phyloP scores from a whole-genome alignment of 1,140 invertebrate species.

The Drosophila ambigua region DNA sequence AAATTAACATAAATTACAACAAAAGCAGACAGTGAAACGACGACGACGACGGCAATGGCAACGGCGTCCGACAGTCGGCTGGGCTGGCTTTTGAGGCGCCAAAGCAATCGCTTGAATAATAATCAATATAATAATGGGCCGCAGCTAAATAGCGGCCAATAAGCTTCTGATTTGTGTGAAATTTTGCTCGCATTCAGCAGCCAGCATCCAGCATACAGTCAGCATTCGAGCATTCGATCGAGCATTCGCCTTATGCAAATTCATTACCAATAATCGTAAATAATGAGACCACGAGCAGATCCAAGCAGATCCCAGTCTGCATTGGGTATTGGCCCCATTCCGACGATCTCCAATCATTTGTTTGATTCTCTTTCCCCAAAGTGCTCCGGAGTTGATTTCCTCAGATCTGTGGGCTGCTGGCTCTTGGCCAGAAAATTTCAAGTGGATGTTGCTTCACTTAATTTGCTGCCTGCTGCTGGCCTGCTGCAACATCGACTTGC shows the following conservation, averaged over 20 bases:
- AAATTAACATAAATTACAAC: conserved; percentile 78
- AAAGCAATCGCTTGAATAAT: conserved; percentile 64
- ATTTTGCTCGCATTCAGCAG: conserved; percentile 30
- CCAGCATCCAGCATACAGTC: conserved; percentile 5
- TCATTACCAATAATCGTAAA: conserved; percentile 71
- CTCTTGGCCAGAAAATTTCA: too few species aligned
- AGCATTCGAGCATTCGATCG: conserved; percentile 21
- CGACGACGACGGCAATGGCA: too few species aligned
- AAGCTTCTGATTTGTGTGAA: conserved; percentile 81
- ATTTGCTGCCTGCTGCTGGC: conserved; percentile 24
- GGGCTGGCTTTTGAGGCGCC: conserved; percentile 45
- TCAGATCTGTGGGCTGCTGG: not conserved
- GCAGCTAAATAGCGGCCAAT: conserved; percentile 67
- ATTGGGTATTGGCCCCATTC: conserved; percentile 43
- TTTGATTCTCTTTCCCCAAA: conserved; percentile 8
- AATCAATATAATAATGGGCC: conserved; percentile 74
- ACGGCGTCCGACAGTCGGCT: conserved; percentile 32
- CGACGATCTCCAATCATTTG: conserved; percentile 37
- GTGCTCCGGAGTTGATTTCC: not conserved
- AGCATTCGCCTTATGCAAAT: conserved; percentile 65
- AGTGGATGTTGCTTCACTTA: conserved; percentile 60
- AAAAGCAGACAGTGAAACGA: conserved; percentile 36
- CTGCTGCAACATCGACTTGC: conserved; percentile 8
- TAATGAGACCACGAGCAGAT: conserved; percentile 70
- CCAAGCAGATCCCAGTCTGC: conserved; percentile 4